These are phyloP conservation scores for Enteromius mattozi DNA, from an alignment of 2,797 vertebrate genomes.

Conservation along the genomic window DNA sequence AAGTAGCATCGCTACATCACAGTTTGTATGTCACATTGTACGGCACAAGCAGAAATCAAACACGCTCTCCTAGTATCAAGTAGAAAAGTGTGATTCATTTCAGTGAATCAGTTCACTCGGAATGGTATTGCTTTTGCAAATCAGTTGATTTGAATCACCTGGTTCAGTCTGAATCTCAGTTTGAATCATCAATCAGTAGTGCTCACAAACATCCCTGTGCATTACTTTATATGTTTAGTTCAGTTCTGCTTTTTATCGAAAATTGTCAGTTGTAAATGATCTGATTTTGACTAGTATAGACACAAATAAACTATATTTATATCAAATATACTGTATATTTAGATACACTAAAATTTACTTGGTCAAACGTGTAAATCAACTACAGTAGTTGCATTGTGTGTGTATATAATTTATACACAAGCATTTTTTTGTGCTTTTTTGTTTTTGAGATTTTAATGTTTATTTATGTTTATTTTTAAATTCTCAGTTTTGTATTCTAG, in stretches of 20 bases:
- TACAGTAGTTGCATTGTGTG: too few species aligned
- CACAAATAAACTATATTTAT: neutral
- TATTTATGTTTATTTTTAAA: too few species aligned
- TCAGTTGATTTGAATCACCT: neutral
- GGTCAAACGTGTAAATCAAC: too few species aligned
- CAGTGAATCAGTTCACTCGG: neutral
- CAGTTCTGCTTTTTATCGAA: too few species aligned
- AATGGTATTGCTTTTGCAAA: neutral
- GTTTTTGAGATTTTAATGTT: too few species aligned
- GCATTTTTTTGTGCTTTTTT: too few species aligned
- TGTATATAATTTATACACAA: too few species aligned
- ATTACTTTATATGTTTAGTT: neutral
- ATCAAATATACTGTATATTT: too few species aligned
- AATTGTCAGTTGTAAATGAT: neutral
- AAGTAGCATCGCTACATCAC: neutral
- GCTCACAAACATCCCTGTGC: neutral
- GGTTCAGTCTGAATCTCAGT: neutral
- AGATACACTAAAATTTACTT: too few species aligned
- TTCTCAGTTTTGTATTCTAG: neutral
- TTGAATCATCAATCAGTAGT: too few species aligned
- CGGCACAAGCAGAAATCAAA: neutral
- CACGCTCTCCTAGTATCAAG: neutral
- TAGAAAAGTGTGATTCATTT: neutral
- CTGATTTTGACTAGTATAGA: neutral
- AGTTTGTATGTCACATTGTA: constrained; percentile 18